These are phyloP conservation scores for Helarctos malayanus DNA, from an alignment of 2,797 vertebrate species.

Conservation along the genomic window DNA sequence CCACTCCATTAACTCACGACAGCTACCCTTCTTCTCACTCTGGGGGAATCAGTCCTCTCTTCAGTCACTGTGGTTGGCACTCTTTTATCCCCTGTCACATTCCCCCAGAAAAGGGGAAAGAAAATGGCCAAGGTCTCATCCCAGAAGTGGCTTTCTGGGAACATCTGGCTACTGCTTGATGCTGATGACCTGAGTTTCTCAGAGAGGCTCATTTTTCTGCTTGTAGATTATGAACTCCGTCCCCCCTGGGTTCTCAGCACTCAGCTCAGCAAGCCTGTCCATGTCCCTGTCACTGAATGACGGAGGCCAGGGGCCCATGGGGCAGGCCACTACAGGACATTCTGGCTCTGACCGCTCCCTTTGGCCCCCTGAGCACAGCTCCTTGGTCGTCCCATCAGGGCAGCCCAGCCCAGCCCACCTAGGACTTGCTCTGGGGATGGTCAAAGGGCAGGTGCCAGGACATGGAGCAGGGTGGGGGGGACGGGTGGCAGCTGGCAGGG, in stretches of 20 bases:
- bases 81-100: not conserved
- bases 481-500: not conserved
- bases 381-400: rapidly evolving
- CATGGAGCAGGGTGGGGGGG: not conserved
- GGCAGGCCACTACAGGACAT: rapidly evolving
- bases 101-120: not conserved
- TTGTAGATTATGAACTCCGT: rapidly evolving
- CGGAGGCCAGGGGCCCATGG: not conserved
- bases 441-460: not conserved
- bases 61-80: rapidly evolving
- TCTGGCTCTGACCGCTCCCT: rapidly evolving
- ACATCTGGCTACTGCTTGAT: rapidly evolving
- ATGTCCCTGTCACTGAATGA: not conserved
- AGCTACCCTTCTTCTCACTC: not conserved
- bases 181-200: not conserved
- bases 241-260: not conserved
- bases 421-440: not conserved
- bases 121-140: not conserved
- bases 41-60: rapidly evolving
- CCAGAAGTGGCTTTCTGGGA: not conserved
- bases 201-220: not conserved
- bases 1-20: rapidly evolving
- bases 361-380: not conserved
- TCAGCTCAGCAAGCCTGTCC: not conserved
- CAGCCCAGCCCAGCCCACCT: not conserved